These are phyloP conservation scores for Allygus modestus DNA, from an alignment of 2,888 invertebrate species.

Conservation along the genomic window DNA sequence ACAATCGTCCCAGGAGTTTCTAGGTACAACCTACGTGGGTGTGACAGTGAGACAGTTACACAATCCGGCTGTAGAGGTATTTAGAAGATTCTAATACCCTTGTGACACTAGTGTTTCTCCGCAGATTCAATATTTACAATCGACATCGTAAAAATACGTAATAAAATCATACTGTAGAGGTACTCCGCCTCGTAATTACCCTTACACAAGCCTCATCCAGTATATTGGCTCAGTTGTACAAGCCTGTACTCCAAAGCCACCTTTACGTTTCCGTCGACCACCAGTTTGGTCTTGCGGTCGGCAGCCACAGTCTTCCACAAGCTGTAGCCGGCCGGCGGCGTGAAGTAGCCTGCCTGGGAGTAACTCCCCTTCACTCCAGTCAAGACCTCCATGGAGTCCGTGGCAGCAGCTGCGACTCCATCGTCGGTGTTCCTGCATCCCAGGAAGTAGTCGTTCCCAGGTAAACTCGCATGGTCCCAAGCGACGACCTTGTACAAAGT, in stretches of 20 bases:
- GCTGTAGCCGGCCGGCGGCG: background rate
- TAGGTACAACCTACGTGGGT: no score
- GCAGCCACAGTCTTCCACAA: conserved; percentile 18
- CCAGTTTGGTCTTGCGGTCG: conserved; percentile 26
- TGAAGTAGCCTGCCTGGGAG: background rate
- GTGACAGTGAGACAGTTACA: no score
- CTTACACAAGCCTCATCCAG: no score
- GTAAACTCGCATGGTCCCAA: conserved; percentile 55
- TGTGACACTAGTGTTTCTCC: no score
- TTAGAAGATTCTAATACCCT: no score
- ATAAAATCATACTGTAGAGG: no score
- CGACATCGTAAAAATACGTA: no score
- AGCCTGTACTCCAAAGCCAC: background rate
- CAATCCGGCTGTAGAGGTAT: no score
- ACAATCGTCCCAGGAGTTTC: no score
- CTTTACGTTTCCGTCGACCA: conserved; percentile 30
- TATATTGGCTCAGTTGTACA: background rate
- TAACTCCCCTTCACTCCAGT: conserved; percentile 38
- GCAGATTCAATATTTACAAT: no score
- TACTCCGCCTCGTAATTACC: no score
- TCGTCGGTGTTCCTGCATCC: conserved; percentile 22
- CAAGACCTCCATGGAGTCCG: conserved; percentile 43
- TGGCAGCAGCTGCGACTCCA: conserved; percentile 49
- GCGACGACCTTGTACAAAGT: conserved; percentile 54
- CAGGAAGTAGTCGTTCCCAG: conserved; percentile 36